Percentiles rank a stretch among this genome's conserved stretches.
Evolutionary conservation across 2,888 invertebrate species (phyloP).

Genomic region (Anagyrus pseudococci): DNA sequence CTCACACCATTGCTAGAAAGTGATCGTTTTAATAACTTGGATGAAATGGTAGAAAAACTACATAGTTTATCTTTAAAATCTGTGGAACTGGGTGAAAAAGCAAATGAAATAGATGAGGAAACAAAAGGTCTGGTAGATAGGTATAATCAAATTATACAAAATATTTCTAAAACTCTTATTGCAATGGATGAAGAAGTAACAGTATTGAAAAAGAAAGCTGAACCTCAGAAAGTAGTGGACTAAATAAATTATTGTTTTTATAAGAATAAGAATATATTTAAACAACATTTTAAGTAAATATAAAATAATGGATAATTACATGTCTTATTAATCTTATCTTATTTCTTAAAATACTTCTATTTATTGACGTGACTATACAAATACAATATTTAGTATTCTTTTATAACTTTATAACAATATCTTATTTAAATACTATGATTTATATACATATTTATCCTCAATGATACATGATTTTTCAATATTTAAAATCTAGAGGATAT

Average conservation of each 20-base stretch:
- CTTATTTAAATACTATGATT: conserved; percentile 51
- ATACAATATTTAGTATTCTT: conserved; percentile 48
- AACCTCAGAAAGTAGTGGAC: conserved; percentile 55
- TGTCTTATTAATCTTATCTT: conserved; percentile 50
- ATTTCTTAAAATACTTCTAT: conserved; percentile 56
- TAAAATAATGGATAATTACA: conserved; percentile 35
- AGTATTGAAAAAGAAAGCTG: conserved; percentile 60
- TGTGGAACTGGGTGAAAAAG: conserved; percentile 59
- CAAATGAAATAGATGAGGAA: conserved; percentile 56
- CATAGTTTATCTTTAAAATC: conserved; percentile 59
- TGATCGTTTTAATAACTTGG: conserved; percentile 59
- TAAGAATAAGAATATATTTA: conserved; percentile 33
- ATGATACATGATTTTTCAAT: conserved; percentile 40
- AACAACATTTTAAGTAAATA: conserved; percentile 39
- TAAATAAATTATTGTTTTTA: conserved; percentile 34
- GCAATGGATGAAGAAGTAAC: conserved; percentile 61
- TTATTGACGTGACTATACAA: conserved; percentile 54
- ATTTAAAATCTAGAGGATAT: conserved; percentile 18
- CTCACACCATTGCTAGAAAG: conserved; percentile 61
- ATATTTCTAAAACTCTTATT: conserved; percentile 63
- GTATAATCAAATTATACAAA: conserved; percentile 63
- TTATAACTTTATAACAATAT: conserved; percentile 52
- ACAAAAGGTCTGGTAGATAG: conserved; percentile 61
- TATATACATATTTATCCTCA: conserved; percentile 46
- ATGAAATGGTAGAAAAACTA: conserved; percentile 61